Percentiles rank a stretch among this genome's conserved stretches.
These are phyloP conservation scores for Saccopteryx bilineata DNA, from an alignment of 2,113 vertebrate species.

Conservation along the genomic window DNA sequence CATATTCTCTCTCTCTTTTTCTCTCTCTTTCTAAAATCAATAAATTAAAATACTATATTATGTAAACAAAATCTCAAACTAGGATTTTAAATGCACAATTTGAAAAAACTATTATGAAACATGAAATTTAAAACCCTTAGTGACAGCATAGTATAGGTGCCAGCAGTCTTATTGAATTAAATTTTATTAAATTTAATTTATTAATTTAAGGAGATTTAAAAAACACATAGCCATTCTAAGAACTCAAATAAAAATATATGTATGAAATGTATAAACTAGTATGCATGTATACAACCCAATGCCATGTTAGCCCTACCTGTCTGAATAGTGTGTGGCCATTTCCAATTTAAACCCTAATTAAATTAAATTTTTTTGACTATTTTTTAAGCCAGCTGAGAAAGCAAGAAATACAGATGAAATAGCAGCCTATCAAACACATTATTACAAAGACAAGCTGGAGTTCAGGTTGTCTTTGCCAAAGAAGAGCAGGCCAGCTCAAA, in stretches of 20 bases:
- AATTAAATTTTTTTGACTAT: background rate
- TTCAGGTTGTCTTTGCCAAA: background rate
- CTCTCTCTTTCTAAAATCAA: too few relatives aligned
- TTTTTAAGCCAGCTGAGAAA: background rate
- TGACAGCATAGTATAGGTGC: too few relatives aligned
- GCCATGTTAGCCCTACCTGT: background rate
- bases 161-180: background rate
- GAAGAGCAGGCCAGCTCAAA: background rate
- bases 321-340: background rate
- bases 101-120: background rate
- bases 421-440: background rate
- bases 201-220: constrained; percentile 36
- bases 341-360: background rate
- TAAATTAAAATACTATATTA: too few relatives aligned
- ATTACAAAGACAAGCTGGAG: background rate
- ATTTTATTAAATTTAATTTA: background rate
- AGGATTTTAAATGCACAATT: constrained; percentile 6
- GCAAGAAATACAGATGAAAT: background rate
- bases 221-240: background rate
- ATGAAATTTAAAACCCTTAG: constrained; percentile 7
- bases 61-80: background rate
- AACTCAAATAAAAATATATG: constrained; percentile 16
- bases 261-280: background rate
- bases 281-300: background rate
- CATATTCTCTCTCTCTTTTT: too few relatives aligned